A percentile compares a stretch with the other conserved stretches of the same genome.
phyloP scores from a whole-genome alignment of 1,140 invertebrate species.

The Galendromus occidentalis region DNA sequence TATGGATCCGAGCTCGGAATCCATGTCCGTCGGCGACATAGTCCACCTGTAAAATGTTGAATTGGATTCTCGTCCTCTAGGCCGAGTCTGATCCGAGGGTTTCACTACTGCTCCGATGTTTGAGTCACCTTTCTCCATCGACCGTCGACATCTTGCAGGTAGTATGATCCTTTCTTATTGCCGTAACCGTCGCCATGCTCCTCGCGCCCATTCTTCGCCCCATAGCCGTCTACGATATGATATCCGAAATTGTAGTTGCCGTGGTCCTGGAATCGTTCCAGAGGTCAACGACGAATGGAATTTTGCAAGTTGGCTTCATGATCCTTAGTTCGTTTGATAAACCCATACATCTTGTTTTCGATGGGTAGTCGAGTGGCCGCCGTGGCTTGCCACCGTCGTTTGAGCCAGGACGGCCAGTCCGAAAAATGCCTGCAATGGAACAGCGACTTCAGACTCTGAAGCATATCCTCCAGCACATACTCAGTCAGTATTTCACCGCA shows the following conservation, averaged over 20 bases:
- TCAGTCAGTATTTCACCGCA: too few relatives aligned
- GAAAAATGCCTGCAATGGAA: too few relatives aligned
- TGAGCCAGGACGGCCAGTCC: too few relatives aligned
- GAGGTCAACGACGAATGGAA: too few relatives aligned
- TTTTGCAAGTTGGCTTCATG: too few relatives aligned
- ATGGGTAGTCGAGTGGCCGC: too few relatives aligned
- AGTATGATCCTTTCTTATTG: slow-evolving; percentile 15
- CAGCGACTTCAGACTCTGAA: too few relatives aligned
- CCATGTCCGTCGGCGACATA: slow-evolving; percentile 13
- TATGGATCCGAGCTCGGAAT: slow-evolving; percentile 12
- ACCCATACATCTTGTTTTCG: too few relatives aligned
- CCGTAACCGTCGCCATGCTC: slow-evolving; percentile 20
- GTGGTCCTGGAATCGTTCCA: slow-evolving; percentile 13
- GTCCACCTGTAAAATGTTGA: slow-evolving; percentile 16
- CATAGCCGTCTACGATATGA: slow-evolving; percentile 18
- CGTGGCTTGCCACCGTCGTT: too few relatives aligned
- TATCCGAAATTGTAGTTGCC: slow-evolving; percentile 21
- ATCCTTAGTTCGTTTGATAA: too few relatives aligned
- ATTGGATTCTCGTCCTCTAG: background rate
- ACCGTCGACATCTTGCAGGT: slow-evolving; percentile 10
- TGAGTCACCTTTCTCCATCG: background rate
- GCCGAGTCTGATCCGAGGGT: background rate
- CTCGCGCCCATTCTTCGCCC: slow-evolving; percentile 17
- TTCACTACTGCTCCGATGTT: background rate
- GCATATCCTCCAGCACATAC: too few relatives aligned